Evolutionary conservation across 2,113 vertebrate genomes (phyloP).

Genomic region (Clupea harengus): DNA sequence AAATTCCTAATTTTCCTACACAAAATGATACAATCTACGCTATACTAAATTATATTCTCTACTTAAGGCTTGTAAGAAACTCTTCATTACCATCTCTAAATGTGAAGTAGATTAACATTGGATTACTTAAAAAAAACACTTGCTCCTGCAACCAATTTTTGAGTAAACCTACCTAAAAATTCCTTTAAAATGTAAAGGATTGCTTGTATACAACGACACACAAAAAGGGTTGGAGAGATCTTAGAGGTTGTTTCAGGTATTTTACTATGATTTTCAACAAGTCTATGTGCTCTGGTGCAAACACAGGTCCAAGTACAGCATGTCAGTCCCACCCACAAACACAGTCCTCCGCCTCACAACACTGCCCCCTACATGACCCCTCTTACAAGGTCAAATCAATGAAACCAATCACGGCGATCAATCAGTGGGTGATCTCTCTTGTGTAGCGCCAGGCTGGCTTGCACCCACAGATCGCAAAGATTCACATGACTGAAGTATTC

Average conservation of each 20-base stretch:
- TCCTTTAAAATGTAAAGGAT: too few species aligned
- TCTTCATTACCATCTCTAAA: background rate
- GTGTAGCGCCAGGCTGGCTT: background rate
- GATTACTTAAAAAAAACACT: background rate
- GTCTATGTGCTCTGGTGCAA: conserved; percentile 85
- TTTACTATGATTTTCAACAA: conserved; percentile 77
- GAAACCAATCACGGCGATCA: conserved; percentile 41
- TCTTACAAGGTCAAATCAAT: background rate
- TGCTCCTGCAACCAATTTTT: background rate
- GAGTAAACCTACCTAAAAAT: background rate
- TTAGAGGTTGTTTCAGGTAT: background rate
- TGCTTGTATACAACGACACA: background rate
- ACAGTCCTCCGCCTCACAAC: conserved; percentile 55
- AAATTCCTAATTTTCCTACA: too few species aligned
- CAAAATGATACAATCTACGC: background rate
- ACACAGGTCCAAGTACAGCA: conserved; percentile 70
- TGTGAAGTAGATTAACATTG: too few species aligned
- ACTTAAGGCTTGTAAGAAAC: background rate
- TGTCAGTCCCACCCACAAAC: conserved; percentile 41
- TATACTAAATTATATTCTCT: background rate
- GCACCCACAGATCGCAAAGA: background rate
- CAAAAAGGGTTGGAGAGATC: background rate
- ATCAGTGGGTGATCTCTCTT: background rate
- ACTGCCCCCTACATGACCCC: background rate
- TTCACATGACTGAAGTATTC: background rate